Conservation (phyloP, 2,113 vertebrate species). For the Ahaetulla prasina region DNA sequence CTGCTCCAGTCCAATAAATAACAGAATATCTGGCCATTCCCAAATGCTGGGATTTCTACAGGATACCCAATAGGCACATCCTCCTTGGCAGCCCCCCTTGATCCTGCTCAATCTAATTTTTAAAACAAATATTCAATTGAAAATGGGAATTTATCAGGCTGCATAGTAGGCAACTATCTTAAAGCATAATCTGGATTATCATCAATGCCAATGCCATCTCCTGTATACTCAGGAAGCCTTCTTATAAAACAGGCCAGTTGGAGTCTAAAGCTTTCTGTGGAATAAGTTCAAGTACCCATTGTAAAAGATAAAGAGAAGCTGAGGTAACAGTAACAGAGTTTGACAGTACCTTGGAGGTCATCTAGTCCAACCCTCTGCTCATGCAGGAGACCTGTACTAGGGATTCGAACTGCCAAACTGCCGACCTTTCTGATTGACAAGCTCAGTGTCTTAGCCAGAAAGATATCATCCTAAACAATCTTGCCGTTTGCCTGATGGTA, state of each 20-base stretch:
- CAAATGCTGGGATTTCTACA: not conserved
- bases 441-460: no score
- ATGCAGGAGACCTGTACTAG: no score
- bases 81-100: not conserved
- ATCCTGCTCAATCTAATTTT: not conserved
- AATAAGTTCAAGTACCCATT: not conserved
- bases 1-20: not conserved
- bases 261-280: not conserved
- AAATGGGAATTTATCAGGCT: not conserved
- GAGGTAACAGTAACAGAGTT: no score
- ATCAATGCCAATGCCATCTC: not conserved
- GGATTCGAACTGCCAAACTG: no score
- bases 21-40: conserved; percentile 3
- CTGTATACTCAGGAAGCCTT: not conserved
- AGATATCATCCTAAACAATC: not conserved
- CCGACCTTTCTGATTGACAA: no score
- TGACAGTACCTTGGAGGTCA: no score
- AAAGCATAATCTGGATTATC: not conserved
- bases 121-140: not conserved
- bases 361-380: no score
- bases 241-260: not conserved
- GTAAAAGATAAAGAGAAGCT: not conserved
- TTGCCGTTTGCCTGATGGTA: not conserved
- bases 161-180: not conserved
- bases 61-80: not conserved